Evolutionary conservation across 2,113 vertebrate genomes (phyloP).

Genomic region (Leucopsar rothschildi): DNA sequence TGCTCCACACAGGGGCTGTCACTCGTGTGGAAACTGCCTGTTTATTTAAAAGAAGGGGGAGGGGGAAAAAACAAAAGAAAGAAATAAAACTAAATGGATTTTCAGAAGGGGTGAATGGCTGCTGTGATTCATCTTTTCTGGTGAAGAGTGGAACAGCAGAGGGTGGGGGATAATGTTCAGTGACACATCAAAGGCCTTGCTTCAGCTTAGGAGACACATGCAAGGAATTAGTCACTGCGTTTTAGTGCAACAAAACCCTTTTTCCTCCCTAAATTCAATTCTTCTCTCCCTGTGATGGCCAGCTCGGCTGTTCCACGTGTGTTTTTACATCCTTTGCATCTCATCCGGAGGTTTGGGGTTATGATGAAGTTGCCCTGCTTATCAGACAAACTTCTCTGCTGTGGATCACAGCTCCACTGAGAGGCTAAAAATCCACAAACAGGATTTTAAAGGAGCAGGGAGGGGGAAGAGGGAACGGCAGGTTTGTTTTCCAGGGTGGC

Average conservation of each 20-base stretch:
- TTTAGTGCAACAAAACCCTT: neutral
- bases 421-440: neutral
- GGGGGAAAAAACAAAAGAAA: neutral
- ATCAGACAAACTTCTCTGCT: fast-evolving
- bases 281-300: neutral
- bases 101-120: slow-evolving; percentile 21
- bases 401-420: neutral
- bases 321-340: neutral
- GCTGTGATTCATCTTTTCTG: slow-evolving; percentile 60
- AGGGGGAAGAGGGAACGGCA: neutral
- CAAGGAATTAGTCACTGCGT: neutral
- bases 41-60: neutral
- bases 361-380: fast-evolving
- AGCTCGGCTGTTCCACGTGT: neutral
- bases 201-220: neutral
- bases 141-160: slow-evolving; percentile 39
- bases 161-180: slow-evolving; percentile 22
- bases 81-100: neutral
- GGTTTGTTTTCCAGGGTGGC: slow-evolving; percentile 32
- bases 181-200: slow-evolving; percentile 40
- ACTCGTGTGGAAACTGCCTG: fast-evolving
- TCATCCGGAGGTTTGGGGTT: neutral
- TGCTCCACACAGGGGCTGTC: fast-evolving
- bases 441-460: neutral
- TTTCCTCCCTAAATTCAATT: neutral